Percentiles rank a stretch among this genome's conserved stretches.
These are phyloP conservation scores for Carposina sasakii DNA, from an alignment of 1,140 invertebrate genomes.

Conservation along the genomic window DNA sequence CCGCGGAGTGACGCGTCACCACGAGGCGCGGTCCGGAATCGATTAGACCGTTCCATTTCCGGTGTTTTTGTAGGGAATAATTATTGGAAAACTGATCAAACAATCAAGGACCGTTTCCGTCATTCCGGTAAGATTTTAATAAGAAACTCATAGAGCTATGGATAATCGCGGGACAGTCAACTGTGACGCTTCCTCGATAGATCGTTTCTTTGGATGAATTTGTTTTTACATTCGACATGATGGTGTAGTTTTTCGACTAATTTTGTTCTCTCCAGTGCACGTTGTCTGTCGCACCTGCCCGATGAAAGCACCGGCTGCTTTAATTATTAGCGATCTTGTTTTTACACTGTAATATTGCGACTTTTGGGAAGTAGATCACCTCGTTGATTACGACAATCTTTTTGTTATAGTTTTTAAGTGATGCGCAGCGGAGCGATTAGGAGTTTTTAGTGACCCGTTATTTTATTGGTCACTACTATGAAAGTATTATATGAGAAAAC, in stretches of 20 bases:
- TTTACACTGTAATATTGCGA: constrained; percentile 60
- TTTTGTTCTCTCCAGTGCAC: constrained; percentile 18
- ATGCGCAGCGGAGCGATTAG: constrained; percentile 44
- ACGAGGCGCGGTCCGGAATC: constrained; percentile 50
- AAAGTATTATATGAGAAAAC: constrained; percentile 27
- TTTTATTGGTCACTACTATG: constrained; percentile 36
- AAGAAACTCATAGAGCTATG: constrained; percentile 53
- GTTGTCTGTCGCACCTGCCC: constrained; percentile 42
- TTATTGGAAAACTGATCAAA: constrained; percentile 60
- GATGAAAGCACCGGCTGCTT: constrained; percentile 50
- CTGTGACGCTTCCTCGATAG: constrained; percentile 67
- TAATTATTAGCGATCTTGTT: constrained; percentile 66
- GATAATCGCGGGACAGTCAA: constrained; percentile 62
- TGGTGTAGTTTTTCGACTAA: constrained; percentile 49
- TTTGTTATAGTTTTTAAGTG: constrained; percentile 58
- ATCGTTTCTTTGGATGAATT: constrained; percentile 65
- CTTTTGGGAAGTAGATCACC: constrained; percentile 61
- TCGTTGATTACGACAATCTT: constrained; percentile 64
- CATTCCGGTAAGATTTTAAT: constrained; percentile 45
- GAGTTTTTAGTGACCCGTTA: constrained; percentile 44
- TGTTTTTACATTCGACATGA: constrained; percentile 63
- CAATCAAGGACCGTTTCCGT: constrained; percentile 58
- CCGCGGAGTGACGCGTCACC: too few relatives aligned
- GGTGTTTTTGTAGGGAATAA: constrained; percentile 60
- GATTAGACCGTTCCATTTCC: constrained; percentile 63